These are phyloP conservation scores for Coelopa pilipes DNA, from an alignment of 2,888 invertebrate genomes.

Conservation along the genomic window DNA sequence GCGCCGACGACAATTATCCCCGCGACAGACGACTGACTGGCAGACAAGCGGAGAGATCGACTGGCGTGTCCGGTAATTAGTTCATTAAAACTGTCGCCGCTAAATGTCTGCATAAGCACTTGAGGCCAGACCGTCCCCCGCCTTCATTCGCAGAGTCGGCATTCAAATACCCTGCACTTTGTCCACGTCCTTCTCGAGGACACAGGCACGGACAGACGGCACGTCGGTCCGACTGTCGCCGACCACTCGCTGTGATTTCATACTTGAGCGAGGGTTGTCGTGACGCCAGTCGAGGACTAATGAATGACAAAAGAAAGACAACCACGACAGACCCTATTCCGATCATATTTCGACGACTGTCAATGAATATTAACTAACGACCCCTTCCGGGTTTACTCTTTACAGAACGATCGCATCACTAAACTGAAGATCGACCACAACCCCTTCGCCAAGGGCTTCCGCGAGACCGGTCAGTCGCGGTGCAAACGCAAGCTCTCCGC, in stretches of 20 bases:
- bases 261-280: conserved; percentile 17
- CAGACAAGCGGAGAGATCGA: background rate
- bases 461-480: conserved; percentile 83
- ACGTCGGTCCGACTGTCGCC: background rate
- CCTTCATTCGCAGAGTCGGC: background rate
- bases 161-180: conserved; percentile 13
- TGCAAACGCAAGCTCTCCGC: conserved; percentile 75
- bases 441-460: conserved; percentile 94
- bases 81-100: conserved; percentile 50
- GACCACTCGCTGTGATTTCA: conserved; percentile 42
- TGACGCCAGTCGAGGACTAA: conserved; percentile 28
- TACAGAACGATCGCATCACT: conserved; percentile 86
- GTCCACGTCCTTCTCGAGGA: conserved; percentile 9
- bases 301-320: conserved; percentile 37
- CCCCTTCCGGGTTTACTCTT: conserved; percentile 6
- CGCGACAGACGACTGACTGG: background rate
- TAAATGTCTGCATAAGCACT: conserved; percentile 43
- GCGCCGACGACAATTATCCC: conserved; percentile 16
- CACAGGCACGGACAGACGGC: background rate
- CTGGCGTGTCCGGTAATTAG: conserved; percentile 40
- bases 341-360: too few species aligned
- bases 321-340: conserved; percentile 40
- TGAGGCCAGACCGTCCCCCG: conserved; percentile 41
- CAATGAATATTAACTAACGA: too few species aligned
- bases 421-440: conserved; percentile 92